Evolutionary conservation across 30 jellyfish, hydroid and myxozoan species (phyloP).

Genomic region (Cassiopea xamachana): DNA sequence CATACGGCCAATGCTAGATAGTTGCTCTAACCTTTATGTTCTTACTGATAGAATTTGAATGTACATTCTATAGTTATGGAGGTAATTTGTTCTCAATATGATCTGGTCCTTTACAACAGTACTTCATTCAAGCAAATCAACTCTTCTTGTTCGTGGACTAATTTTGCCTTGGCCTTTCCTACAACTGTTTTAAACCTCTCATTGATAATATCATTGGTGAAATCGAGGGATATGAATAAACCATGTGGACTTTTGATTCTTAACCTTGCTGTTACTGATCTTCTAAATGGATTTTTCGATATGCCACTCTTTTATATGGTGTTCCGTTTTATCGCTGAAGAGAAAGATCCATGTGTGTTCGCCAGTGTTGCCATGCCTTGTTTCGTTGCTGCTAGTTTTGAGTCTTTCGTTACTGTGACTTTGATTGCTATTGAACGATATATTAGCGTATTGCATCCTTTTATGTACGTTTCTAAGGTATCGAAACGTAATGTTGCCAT

Average conservation of each 20-base stretch:
- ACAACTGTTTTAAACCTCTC: conserved; percentile 8
- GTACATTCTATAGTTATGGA: neutral
- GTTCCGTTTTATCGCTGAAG: neutral
- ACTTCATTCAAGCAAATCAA: neutral
- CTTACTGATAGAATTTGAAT: neutral
- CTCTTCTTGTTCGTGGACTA: conserved; percentile 5
- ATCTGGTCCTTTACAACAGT: neutral
- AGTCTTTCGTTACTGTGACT: conserved; percentile 11
- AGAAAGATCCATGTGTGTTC: conserved; percentile 28
- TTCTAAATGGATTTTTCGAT: conserved; percentile 5
- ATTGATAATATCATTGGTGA: neutral
- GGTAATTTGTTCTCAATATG: neutral
- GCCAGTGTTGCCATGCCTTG: neutral
- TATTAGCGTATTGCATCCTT: conserved; percentile 20
- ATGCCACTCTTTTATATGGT: conserved; percentile 10
- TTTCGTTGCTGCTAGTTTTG: neutral
- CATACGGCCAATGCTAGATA: too few relatives aligned
- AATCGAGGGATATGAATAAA: conserved; percentile 22
- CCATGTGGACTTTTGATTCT: conserved; percentile 37
- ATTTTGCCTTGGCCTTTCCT: conserved; percentile 11
- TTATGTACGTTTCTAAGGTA: neutral
- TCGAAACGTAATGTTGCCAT: neutral
- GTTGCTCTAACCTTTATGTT: too few relatives aligned
- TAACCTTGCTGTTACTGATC: conserved; percentile 43
- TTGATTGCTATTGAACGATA: conserved; percentile 50